Base-by-base conservation (phyloP, 2,113 vertebrate species). In the Tinamus guttatus region DNA sequence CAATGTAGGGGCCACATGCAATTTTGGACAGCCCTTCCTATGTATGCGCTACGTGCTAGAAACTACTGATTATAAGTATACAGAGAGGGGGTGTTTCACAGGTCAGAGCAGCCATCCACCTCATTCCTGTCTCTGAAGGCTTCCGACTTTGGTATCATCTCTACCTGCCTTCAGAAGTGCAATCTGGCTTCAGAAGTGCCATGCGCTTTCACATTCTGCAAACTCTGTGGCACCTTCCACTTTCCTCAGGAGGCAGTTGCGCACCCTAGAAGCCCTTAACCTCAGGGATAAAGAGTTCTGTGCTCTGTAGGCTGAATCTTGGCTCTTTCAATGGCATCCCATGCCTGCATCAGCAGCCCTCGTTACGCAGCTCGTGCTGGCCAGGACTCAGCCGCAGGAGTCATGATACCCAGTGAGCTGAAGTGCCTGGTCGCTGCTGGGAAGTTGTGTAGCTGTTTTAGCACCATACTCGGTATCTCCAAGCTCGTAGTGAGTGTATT, bases 1-100 rank as follows among this genome's bases (percentile, higher is more conserved):
- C 36, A 13, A 32, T 4, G 19, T 80, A 47, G 58, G 13, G 14
- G 15, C 41, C 43, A 54, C 3, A 45, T 0, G 4, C 21, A 47
- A 8, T 32, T 58, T 17, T 27, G 65, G 5, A 27, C 7, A 32
- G 59, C 38, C 25, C 24, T 2, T 32, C 36, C 34, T 34, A 11
- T 5, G n/a, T 40, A 8, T 0, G 2, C n/a, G 27, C 65, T 62
- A 58, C 51, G 41, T 30, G 9, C 11, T 32, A 0, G 3, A 41
- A 85, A 68, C 8, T 15, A 68, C 9, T 0, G 1, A 11, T 45
- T 8, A 34, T 43, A 60, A 5, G 9, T 27, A 4, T 11, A 22
- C 27, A 41, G 8, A 75, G 6, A 18, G 9, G 27, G 10, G 30
- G 6, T 2, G n/a, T 27, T 75, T 77, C 36, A 63, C 52, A 81